Conservation (phyloP, 2,888 invertebrate species). For the Neoascia interrupta region DNA sequence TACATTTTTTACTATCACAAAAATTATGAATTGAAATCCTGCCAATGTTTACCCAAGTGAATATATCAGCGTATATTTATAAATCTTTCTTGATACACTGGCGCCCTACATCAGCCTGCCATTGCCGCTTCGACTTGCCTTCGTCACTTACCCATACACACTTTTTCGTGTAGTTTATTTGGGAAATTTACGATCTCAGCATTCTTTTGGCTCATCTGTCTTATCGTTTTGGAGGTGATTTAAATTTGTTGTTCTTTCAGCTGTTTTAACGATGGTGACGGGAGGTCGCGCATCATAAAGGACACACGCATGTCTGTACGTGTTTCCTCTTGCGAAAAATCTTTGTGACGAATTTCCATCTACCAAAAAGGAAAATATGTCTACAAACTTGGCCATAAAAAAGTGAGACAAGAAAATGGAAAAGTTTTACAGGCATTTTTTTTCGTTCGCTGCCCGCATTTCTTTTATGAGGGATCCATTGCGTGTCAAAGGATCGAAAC, state of each 20-base stretch:
- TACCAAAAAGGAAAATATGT: conserved; percentile 11
- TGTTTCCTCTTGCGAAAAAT: conserved; percentile 24
- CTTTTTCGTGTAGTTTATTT: conserved; percentile 16
- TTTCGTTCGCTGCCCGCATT: background rate
- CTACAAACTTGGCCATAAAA: conserved; percentile 17
- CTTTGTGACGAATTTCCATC: conserved; percentile 53
- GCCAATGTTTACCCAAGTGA: no score
- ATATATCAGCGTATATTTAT: no score
- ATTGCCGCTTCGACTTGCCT: background rate
- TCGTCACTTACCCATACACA: background rate
- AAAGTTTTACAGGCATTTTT: conserved; percentile 53
- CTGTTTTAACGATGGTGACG: conserved; percentile 23
- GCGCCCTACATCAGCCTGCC: background rate
- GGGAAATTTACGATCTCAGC: conserved; percentile 38
- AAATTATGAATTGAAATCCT: no score
- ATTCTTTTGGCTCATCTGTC: conserved; percentile 49
- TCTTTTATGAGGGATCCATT: conserved; percentile 64
- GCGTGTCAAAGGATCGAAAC: conserved; percentile 66
- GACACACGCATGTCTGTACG: conserved; percentile 57
- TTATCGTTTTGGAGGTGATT: conserved; percentile 56
- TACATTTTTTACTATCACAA: no score
- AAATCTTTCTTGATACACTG: no score
- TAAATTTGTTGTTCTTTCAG: conserved; percentile 53
- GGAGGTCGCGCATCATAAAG: conserved; percentile 68
- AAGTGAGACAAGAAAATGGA: conserved; percentile 47